Evolutionary conservation across 2,888 invertebrate species (phyloP).

Genomic region (Globia sparganii): DNA sequence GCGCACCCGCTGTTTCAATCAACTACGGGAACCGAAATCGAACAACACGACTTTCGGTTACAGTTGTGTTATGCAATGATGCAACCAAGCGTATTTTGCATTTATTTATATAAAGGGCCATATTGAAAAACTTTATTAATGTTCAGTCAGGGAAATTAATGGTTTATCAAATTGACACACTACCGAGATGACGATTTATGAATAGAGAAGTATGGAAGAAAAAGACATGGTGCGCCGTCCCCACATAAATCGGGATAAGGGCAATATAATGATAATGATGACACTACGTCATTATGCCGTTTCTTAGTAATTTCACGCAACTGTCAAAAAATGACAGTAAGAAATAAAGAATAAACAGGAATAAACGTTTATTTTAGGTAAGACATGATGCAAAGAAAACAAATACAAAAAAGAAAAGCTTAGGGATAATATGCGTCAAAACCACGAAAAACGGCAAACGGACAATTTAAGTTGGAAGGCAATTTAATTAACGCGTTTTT

Average conservation of each 20-base stretch:
- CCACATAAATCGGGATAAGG: not conserved
- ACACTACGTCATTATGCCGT: not conserved
- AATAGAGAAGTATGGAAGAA: not conserved
- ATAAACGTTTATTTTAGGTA: not conserved
- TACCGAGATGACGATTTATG: not conserved
- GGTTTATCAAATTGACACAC: not conserved
- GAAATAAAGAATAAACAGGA: not conserved
- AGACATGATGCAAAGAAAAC: not conserved
- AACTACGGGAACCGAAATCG: conserved; percentile 75
- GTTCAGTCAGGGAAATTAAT: not conserved
- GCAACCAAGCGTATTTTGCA: conserved; percentile 21
- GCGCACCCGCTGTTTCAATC: conserved; percentile 81
- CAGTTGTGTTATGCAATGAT: conserved; percentile 28
- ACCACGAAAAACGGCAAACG: not conserved
- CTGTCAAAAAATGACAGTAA: not conserved
- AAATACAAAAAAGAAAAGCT: not conserved
- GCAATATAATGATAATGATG: not conserved
- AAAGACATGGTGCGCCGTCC: not conserved
- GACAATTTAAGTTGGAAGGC: not conserved
- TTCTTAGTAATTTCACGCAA: not conserved
- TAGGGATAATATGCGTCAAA: not conserved
- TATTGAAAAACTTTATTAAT: not conserved
- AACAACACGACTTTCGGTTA: conserved; percentile 66
- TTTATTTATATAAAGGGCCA: conserved; percentile 14
- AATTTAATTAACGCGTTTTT: not conserved